Base-by-base conservation (phyloP, 2,797 vertebrate genomes). In the Trachops cirrhosus region DNA sequence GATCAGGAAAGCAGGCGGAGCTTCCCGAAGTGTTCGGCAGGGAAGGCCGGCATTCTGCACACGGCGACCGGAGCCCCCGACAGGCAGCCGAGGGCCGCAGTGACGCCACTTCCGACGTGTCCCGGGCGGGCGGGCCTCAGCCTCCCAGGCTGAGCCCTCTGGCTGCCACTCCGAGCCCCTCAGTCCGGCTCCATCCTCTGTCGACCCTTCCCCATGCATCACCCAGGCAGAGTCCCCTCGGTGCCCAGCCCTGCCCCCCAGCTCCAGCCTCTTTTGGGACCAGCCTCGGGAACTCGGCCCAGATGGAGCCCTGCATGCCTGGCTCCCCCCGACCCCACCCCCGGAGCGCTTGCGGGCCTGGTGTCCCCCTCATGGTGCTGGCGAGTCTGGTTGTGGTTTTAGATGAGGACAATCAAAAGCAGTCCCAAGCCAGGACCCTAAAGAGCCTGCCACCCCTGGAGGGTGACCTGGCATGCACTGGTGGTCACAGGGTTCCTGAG, bases 281-380 rank as follows among this genome's bases (percentile, higher is more conserved):
- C 54, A 57, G 54, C 54, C 54, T 26, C 24, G 22, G 22, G 32
- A 52, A 14, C 57, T 24, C 52, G n/a, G 37, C 15, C 4, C 18
- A 68, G 68, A 22, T 0, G 1, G 6, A n/a, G 11, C 0, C 3
- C 39, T 29, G 34, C 16, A 8, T 0, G 9, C 39, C 19, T 1
- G 50, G 4, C 4, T 4, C 32, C 2, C 14, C 5, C 39, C 5
- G 78, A 62, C 59, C 57, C 24, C 24, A 73, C 54, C 62, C 32
- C 22, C 50, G 2, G 41, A 26, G 71, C 37, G 34, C 19, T 52
- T 21, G 12, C 0, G 6, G 82, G 39, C 26, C 3, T 3, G 6
- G 11, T 0, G 3, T 9, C 48, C 24, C 3, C 21, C 4, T 34
- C 39, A 26, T 7, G 4, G 34, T 12, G 37, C 29, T 7, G 9